Percentiles rank a stretch among this genome's conserved stretches.
phyloP scores from a whole-genome alignment of 2,113 vertebrate species.

The Caretta caretta region DNA sequence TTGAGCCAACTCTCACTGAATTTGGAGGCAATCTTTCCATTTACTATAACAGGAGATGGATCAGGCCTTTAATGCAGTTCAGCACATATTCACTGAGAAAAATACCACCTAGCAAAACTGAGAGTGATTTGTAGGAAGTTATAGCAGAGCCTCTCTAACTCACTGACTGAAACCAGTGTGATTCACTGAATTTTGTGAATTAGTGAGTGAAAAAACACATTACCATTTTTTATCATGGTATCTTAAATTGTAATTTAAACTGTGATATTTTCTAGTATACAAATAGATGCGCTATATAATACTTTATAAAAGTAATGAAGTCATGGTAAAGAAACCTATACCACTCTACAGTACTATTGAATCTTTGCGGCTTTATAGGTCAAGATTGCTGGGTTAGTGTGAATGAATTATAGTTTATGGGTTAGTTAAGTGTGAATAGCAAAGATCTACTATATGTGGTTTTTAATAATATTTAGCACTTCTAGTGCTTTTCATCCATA shows the following conservation, averaged over 20 bases:
- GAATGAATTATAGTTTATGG: not conserved
- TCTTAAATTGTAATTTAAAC: not conserved
- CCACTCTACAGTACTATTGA: too few relatives aligned
- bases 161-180: not conserved
- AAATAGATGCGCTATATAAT: not conserved
- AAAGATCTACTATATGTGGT: not conserved
- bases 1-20: not conserved
- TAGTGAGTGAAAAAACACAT: not conserved
- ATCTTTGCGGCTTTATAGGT: not conserved
- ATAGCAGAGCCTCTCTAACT: not conserved
- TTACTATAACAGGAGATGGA: not conserved
- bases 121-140: not conserved
- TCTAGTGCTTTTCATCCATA: not conserved
- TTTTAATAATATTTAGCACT: not conserved
- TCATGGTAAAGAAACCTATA: not conserved
- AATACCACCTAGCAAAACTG: too few relatives aligned
- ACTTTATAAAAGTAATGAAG: not conserved
- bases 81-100: not conserved
- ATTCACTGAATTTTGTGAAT: not conserved
- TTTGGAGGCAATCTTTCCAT: not conserved
- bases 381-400: not conserved
- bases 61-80: not conserved
- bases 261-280: not conserved
- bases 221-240: not conserved
- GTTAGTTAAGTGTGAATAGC: not conserved